phyloP scores from a whole-genome alignment of 2,888 invertebrate genomes.

The Pemphredon lugubris region DNA sequence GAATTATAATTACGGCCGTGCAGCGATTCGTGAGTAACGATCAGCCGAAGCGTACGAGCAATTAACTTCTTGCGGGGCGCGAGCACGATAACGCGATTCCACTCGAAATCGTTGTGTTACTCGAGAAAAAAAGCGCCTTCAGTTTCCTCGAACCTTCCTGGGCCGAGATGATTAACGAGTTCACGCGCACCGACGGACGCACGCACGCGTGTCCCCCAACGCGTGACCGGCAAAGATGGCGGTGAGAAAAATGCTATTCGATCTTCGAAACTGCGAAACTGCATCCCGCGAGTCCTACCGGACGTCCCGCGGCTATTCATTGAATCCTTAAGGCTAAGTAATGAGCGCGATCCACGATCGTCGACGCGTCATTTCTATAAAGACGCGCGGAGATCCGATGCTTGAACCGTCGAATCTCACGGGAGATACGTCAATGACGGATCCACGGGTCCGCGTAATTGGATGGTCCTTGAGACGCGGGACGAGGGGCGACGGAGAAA shows the following conservation, averaged over 20 bases:
- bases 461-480: constrained; percentile 26
- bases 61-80: constrained; percentile 17
- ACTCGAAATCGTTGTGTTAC: constrained; percentile 1
- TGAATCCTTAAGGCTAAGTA: background rate
- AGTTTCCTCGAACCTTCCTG: constrained; percentile 25
- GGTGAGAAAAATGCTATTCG: background rate
- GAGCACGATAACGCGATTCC: background rate
- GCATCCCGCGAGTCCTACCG: constrained; percentile 14
- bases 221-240: background rate
- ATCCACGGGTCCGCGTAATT: constrained; percentile 6
- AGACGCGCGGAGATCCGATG: constrained; percentile 2
- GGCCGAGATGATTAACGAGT: constrained; percentile 41
- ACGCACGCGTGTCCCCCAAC: constrained; percentile 21
- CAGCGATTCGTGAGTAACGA: constrained; percentile 48
- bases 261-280: constrained; percentile 14
- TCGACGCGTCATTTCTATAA: constrained; percentile 28
- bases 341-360: background rate
- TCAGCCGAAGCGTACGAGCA: constrained; percentile 18
- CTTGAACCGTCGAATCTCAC: constrained; percentile 4
- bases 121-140: constrained; percentile 14
- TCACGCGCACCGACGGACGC: background rate
- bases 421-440: constrained; percentile 17
- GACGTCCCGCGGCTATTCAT: constrained; percentile 20
- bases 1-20: constrained; percentile 57
- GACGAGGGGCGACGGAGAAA: background rate